Base-by-base conservation (phyloP, 2,888 invertebrate genomes). In the Melangyna quadrimaculata region DNA sequence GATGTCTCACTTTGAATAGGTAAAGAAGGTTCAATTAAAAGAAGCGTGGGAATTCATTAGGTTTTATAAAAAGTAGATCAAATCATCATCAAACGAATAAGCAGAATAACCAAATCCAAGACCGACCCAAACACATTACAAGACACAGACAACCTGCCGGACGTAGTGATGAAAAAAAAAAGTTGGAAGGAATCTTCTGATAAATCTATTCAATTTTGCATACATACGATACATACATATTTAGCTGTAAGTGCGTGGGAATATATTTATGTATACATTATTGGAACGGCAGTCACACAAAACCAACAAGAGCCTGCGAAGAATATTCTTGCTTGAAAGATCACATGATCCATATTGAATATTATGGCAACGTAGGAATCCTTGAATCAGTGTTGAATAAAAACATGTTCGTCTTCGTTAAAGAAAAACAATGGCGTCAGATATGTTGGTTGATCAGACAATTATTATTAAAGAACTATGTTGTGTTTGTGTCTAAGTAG, bases 1-100 rank as follows among this genome's bases (percentile, higher is more conserved):
- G 17, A 57, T 7, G 17, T 40, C 29, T 48, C 61, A 32, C 35
- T 78, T 57, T 73, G 78, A 73, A 83, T 73, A 73, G 73, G 48
- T 48, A 32, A 83, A 78, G 74, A 48, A 74, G 55, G 48, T 63
- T 73, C 73, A 83, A 83, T 78, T 83, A 40, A 45, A 63, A 61
- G 78, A 78, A 78, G 61, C 83, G 83, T 83, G 83, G 83, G 83
- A 83, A 83, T 61, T n/a, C 73, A 69, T 43, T 9, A 29, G 7
- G n/a, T 40, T n/a, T 10, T 8, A 57, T 17, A 40, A 35, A 35
- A 67, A 79, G 55, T 59, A 79, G 73, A 69, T 69, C 74, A 63
- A 24, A 59, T 65, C 43, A 75, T 61, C 22, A 43, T 55, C 2
- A 63, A 55, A 61, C 22, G 22, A 37, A 37, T 10, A 19, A 48